Conservation (phyloP, 1,140 invertebrate genomes). For the Drosophila willistoni region DNA sequence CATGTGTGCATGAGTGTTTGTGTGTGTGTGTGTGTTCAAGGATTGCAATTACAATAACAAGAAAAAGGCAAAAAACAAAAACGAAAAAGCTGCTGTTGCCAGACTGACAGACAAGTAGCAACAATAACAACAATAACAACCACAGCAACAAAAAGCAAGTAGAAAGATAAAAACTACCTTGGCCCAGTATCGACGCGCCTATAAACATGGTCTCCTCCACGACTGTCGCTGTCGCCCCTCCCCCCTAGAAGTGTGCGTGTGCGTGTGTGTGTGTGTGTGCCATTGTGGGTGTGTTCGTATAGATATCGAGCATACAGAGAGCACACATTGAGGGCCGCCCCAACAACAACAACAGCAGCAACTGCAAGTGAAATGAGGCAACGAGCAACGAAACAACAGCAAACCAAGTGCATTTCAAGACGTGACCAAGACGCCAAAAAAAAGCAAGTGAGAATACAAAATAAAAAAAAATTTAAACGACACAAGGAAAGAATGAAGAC, state of each 20-base stretch:
- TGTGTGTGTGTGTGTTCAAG: slow-evolving; percentile 58
- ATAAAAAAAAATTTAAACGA: slow-evolving; percentile 16
- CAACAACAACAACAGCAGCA: slow-evolving; percentile 30
- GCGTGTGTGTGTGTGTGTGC: slow-evolving; percentile 43
- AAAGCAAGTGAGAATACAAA: background rate
- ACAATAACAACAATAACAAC: slow-evolving; percentile 29
- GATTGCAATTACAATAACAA: slow-evolving; percentile 72
- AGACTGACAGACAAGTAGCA: slow-evolving; percentile 44
- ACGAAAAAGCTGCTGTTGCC: slow-evolving; percentile 34
- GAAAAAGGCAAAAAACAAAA: slow-evolving; percentile 31
- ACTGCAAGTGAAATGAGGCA: slow-evolving; percentile 43
- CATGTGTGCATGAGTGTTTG: slow-evolving; percentile 7
- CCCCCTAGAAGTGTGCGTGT: slow-evolving; percentile 24
- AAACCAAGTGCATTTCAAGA: slow-evolving; percentile 67
- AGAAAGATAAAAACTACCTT: slow-evolving; percentile 80
- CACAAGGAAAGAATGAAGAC: background rate
- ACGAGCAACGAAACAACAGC: slow-evolving; percentile 58
- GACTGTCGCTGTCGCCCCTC: background rate
- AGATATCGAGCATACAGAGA: slow-evolving; percentile 55
- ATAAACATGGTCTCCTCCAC: slow-evolving; percentile 47
- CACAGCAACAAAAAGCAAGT: slow-evolving; percentile 60
- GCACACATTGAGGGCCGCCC: slow-evolving; percentile 45
- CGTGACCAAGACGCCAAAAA: slow-evolving; percentile 65
- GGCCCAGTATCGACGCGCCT: slow-evolving; percentile 79
- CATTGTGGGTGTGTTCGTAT: slow-evolving; percentile 28